These are phyloP conservation scores for Electrophaes corylata DNA, from an alignment of 2,888 invertebrate genomes.

Conservation along the genomic window DNA sequence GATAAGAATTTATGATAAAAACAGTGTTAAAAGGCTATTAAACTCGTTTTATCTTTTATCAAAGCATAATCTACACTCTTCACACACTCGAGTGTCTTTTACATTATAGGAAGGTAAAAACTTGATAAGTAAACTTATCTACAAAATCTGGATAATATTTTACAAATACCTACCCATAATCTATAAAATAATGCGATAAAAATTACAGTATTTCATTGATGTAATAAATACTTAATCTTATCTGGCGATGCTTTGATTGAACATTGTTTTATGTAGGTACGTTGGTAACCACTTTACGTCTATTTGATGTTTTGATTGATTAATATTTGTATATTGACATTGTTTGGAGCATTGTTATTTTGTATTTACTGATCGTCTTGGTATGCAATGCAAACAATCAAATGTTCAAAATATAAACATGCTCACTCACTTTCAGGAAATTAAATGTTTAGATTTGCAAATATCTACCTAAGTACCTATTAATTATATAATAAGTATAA, in stretches of 20 bases:
- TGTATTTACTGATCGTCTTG: conserved; percentile 53
- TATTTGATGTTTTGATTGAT: conserved; percentile 56
- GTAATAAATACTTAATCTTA: conserved; percentile 42
- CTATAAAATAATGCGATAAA: conserved; percentile 48
- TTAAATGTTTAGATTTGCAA: conserved; percentile 15
- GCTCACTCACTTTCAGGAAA: conserved; percentile 35
- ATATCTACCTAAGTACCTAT: background rate
- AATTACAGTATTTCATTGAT: conserved; percentile 60
- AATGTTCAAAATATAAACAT: conserved; percentile 64
- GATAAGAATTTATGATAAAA: conserved; percentile 48
- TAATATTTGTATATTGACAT: conserved; percentile 63
- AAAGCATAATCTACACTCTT: conserved; percentile 56
- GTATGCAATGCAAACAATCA: conserved; percentile 63
- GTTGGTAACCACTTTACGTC: conserved; percentile 5
- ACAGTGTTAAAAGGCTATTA: conserved; percentile 64
- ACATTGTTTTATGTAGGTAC: conserved; percentile 18
- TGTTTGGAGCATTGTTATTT: conserved; percentile 65
- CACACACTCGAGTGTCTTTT: conserved; percentile 49
- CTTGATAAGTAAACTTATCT: conserved; percentile 73
- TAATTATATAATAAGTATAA: background rate
- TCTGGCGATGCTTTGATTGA: conserved; percentile 47
- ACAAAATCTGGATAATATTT: conserved; percentile 64
- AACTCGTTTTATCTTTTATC: conserved; percentile 76
- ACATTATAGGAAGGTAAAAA: conserved; percentile 39
- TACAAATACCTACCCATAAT: conserved; percentile 38